Base-by-base conservation (phyloP, 2,797 vertebrate genomes). In the Tinamus major region DNA sequence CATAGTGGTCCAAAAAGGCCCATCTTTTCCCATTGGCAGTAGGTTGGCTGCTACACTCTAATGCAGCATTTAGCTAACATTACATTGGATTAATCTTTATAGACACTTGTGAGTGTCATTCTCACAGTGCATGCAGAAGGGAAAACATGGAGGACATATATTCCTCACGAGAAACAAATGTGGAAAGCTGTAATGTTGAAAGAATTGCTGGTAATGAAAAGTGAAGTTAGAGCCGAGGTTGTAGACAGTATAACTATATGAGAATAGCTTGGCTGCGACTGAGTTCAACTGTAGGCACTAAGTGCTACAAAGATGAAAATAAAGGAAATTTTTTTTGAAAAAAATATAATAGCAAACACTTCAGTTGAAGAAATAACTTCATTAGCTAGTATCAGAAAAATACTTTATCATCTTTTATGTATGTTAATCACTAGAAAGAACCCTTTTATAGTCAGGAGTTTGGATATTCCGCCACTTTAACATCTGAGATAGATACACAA, bases 351-450 rank as follows among this genome's bases (percentile, higher is more conserved):
- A 75, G 4, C 0, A 46, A 59, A 14, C 1, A 63, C 37, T 46
- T 41, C 9, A 70, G 63, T 24, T 55, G 4, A 77, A 77, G 17
- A 41, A 67, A 42, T 61, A 68, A 7, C 10, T 75, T 82, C 1
- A 51, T 77, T 90, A 70, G 3, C 6, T 42, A 2, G 2, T 42
- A 80, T 68, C 13, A 48, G 46, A 13, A 55, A 65, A 80, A 68
- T 2, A 70, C 0, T 26, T 76, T 53, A 27, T 67, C 3, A 23
- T 41, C 0, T 0, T 72, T 33, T 49, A 65, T 2, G 0, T 6
- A 18, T 7, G 2, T 14, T 62, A 31, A 8, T 7, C 11, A 11
- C 29, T 75, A n/a, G 20, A 64, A 76, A 64, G 10, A n/a, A 5
- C 58, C 6, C 17, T n/a, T 19, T 11, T 23, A 23, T 11, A 68